Percentiles rank a stretch among this genome's conserved stretches.
These are phyloP conservation scores for Sebastes nivosus DNA, from an alignment of 2,797 vertebrate species.

Conservation along the genomic window DNA sequence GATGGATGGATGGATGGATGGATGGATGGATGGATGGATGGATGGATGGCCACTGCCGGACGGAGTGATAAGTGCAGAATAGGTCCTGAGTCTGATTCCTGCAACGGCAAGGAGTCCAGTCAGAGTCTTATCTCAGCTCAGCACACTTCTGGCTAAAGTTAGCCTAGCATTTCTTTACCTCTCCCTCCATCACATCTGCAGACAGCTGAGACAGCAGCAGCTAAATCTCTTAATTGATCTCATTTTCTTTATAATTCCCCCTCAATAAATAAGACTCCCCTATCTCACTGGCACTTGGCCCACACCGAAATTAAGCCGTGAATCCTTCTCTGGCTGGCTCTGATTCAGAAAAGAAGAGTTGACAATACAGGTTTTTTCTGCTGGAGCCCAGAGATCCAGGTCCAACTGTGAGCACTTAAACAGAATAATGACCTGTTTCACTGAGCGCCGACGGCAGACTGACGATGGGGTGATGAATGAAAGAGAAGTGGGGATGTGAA, in stretches of 20 bases:
- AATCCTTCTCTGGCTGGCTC: conserved; percentile 10
- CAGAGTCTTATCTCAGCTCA: conserved; percentile 5
- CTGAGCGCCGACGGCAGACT: not conserved
- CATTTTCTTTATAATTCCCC: conserved; percentile 9
- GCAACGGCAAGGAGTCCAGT: not conserved
- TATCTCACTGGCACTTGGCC: conserved; percentile 11
- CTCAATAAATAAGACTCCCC: conserved; percentile 15
- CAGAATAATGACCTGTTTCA: not conserved
- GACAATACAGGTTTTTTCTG: conserved; percentile 24
- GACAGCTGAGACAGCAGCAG: conserved; percentile 26
- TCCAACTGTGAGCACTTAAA: conserved; percentile 32
- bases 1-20: too few species aligned
- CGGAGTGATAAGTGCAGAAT: not conserved
- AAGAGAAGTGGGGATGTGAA: not conserved
- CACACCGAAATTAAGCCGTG: conserved; percentile 17
- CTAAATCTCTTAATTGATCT: conserved; percentile 41
- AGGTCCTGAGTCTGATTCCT: not conserved
- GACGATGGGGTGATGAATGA: not conserved
- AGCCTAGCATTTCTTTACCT: not conserved
- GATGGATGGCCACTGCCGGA: not conserved
- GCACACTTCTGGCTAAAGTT: conserved; percentile 1
- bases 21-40: not conserved
- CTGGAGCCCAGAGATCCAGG: not conserved
- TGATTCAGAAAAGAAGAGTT: not conserved
- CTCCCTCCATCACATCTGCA: not conserved